Conservation (phyloP, 1,140 invertebrate species). For the Anadara kagoshimensis region DNA sequence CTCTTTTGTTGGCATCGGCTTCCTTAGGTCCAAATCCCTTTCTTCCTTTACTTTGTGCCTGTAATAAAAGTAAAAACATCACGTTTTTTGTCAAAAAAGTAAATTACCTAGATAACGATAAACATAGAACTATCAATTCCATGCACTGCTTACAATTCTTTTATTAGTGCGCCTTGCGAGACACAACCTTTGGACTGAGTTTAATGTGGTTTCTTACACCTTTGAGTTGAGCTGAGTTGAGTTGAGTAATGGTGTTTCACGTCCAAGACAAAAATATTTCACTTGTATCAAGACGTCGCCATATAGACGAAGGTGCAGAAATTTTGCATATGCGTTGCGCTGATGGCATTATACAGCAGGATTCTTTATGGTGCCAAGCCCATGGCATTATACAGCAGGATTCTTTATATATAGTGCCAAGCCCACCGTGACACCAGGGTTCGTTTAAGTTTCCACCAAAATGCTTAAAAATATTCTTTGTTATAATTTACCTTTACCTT, state of each 20-base stretch:
- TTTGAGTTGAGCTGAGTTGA: not conserved
- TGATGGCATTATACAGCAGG: too few species aligned
- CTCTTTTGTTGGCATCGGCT: conserved; percentile 90
- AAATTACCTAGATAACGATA: not conserved
- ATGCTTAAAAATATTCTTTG: too few species aligned
- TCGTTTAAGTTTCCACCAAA: too few species aligned
- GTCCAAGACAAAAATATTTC: too few species aligned
- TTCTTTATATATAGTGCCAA: not conserved
- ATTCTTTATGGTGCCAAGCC: too few species aligned
- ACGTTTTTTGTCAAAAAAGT: not conserved
- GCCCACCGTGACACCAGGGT: not conserved
- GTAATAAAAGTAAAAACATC: not conserved
- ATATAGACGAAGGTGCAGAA: too few species aligned
- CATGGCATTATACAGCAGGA: too few species aligned
- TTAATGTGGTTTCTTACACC: not conserved
- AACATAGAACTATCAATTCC: not conserved
- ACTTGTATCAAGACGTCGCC: too few species aligned
- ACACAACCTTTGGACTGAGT: not conserved
- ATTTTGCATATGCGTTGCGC: too few species aligned
- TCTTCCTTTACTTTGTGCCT: conserved; percentile 13
- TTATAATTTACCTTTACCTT: too few species aligned
- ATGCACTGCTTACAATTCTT: not conserved
- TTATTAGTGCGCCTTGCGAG: not conserved
- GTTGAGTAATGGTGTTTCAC: not conserved
- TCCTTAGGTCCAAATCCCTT: conserved; percentile 94